Percentiles rank a stretch among this genome's conserved stretches.
Evolutionary conservation across 2,113 vertebrate species (phyloP).

Genomic region (Scortum barcoo): DNA sequence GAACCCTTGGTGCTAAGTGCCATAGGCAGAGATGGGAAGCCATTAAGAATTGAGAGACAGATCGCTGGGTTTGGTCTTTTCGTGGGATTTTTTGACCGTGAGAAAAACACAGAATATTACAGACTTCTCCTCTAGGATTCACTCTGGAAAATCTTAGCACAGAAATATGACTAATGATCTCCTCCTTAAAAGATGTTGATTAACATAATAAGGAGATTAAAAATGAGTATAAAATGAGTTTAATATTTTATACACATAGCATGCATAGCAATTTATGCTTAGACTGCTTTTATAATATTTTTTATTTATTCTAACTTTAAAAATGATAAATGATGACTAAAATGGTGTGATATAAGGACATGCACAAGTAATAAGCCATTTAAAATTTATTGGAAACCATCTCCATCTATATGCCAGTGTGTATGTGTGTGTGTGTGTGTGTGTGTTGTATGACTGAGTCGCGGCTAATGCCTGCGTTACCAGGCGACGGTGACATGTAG

Average conservation of each 20-base stretch:
- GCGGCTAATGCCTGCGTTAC: slow-evolving; percentile 70
- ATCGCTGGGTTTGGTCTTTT: neutral
- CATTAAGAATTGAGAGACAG: neutral
- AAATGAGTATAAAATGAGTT: neutral
- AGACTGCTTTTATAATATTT: neutral
- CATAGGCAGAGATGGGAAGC: neutral
- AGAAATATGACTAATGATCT: neutral
- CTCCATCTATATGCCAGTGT: neutral
- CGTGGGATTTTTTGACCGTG: neutral
- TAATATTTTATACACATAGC: neutral
- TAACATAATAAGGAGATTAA: neutral
- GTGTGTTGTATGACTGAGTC: slow-evolving; percentile 28
- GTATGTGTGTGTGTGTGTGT: neutral
- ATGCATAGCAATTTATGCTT: neutral
- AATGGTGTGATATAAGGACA: neutral
- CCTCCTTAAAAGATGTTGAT: neutral
- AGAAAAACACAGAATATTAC: neutral
- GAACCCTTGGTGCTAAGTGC: neutral
- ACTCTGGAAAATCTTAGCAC: neutral
- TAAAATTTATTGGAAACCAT: slow-evolving; percentile 11
- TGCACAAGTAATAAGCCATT: slow-evolving; percentile 5
- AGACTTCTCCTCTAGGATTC: neutral
- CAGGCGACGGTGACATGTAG: slow-evolving; percentile 76
- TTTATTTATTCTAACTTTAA: neutral
- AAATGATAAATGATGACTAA: neutral